These are phyloP conservation scores for Aythya baeri DNA, from an alignment of 2,113 vertebrate genomes.

Conservation along the genomic window DNA sequence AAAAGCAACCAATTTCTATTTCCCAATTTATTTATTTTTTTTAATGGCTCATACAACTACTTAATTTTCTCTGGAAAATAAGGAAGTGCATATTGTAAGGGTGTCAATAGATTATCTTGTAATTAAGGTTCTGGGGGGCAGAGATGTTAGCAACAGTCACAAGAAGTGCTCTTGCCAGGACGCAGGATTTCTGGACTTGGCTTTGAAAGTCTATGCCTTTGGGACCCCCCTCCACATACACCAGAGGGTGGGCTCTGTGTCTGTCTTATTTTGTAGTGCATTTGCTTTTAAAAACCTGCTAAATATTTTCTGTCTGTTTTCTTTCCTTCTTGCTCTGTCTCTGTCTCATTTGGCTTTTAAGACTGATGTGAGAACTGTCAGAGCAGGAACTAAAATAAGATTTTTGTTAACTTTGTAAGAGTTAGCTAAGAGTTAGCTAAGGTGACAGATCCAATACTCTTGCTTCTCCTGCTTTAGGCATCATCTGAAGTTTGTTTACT, in stretches of 20 bases:
- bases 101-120: background rate
- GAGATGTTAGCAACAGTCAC: background rate
- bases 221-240: background rate
- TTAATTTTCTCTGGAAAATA: background rate
- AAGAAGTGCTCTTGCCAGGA: background rate
- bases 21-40: background rate
- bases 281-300: background rate
- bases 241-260: background rate
- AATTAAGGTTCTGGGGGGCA: background rate
- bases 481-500: conserved; percentile 11
- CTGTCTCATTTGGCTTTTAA: background rate
- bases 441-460: background rate
- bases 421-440: background rate
- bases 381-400: background rate
- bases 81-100: background rate
- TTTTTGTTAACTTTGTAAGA: background rate
- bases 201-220: background rate
- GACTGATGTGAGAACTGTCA: background rate
- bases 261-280: background rate
- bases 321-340: background rate
- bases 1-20: background rate
- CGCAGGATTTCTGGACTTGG: background rate
- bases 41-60: fast-evolving
- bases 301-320: background rate
- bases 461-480: background rate